These are phyloP conservation scores for Phylloscopus collybita DNA, from an alignment of 2,797 vertebrate species.

Conservation along the genomic window DNA sequence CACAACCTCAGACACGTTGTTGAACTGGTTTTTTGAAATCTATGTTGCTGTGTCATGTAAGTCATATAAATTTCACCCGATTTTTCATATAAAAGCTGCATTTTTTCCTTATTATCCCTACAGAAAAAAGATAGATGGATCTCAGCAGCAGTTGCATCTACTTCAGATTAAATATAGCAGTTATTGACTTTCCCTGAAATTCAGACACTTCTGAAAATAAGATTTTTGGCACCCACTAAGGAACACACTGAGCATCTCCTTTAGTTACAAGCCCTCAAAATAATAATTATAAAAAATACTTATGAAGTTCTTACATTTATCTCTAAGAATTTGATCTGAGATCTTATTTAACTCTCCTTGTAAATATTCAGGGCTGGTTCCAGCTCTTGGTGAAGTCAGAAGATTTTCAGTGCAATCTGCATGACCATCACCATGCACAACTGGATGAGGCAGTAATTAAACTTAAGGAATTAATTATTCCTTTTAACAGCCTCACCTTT, in stretches of 20 bases:
- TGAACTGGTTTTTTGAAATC: neutral
- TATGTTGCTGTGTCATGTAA: neutral
- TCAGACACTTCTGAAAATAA: constrained; percentile 54
- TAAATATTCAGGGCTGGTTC: neutral
- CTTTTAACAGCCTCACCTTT: neutral
- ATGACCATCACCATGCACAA: neutral
- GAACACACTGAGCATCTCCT: constrained; percentile 57
- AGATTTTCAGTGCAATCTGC: neutral
- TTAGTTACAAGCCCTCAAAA: constrained; percentile 30
- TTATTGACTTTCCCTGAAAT: constrained; percentile 27
- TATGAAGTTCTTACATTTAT: neutral
- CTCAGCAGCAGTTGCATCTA: neutral
- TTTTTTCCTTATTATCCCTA: neutral
- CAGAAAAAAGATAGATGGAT: neutral
- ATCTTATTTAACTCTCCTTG: neutral
- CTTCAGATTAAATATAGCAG: constrained; percentile 41
- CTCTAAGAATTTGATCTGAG: constrained; percentile 23
- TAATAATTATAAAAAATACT: constrained; percentile 20
- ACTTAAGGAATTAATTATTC: neutral
- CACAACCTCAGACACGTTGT: neutral
- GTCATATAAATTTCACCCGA: neutral
- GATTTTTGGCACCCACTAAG: constrained; percentile 21
- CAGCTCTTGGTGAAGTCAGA: neutral
- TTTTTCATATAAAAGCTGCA: neutral
- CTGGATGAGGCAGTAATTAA: neutral